phyloP scores from a whole-genome alignment of 2,797 vertebrate genomes.

The Myripristis murdjan region DNA sequence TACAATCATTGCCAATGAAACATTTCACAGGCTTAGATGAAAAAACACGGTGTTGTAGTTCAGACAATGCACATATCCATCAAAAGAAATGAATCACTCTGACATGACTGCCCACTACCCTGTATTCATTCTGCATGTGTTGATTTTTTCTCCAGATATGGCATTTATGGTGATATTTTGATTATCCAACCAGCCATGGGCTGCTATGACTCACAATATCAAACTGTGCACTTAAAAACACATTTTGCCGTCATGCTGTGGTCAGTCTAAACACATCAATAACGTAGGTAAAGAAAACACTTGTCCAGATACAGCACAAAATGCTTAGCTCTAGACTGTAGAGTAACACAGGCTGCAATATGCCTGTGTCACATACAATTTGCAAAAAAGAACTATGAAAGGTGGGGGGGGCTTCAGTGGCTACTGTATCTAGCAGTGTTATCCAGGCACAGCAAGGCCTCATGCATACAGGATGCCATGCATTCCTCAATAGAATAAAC shows the following conservation, averaged over 20 bases:
- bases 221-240: slow-evolving; percentile 24
- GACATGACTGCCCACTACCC: slow-evolving; percentile 11
- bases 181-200: slow-evolving; percentile 42
- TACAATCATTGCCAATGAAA: background rate
- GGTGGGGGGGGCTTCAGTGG: slow-evolving; percentile 12
- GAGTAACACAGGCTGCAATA: slow-evolving; percentile 29
- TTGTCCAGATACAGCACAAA: slow-evolving; percentile 4
- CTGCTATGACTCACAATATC: slow-evolving; percentile 45
- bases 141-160: slow-evolving; percentile 43
- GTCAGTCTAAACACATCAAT: slow-evolving; percentile 34
- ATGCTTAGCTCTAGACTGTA: slow-evolving; percentile 8
- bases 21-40: slow-evolving; percentile 32
- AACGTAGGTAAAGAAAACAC: slow-evolving; percentile 7
- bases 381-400: slow-evolving; percentile 23
- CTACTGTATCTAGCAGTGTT: slow-evolving; percentile 57
- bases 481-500: slow-evolving; percentile 64
- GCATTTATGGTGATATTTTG: slow-evolving; percentile 27
- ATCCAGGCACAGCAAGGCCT: slow-evolving; percentile 31
- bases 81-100: slow-evolving; percentile 41
- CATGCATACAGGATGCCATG: slow-evolving; percentile 55
- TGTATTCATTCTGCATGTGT: slow-evolving; percentile 12
- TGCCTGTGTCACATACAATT: slow-evolving; percentile 18
- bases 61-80: slow-evolving; percentile 18
- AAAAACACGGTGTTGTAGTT: slow-evolving; percentile 1
- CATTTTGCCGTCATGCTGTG: slow-evolving; percentile 6